Evolutionary conservation across 1,140 invertebrate genomes (phyloP).

Genomic region (Paraescarpia echinospica): DNA sequence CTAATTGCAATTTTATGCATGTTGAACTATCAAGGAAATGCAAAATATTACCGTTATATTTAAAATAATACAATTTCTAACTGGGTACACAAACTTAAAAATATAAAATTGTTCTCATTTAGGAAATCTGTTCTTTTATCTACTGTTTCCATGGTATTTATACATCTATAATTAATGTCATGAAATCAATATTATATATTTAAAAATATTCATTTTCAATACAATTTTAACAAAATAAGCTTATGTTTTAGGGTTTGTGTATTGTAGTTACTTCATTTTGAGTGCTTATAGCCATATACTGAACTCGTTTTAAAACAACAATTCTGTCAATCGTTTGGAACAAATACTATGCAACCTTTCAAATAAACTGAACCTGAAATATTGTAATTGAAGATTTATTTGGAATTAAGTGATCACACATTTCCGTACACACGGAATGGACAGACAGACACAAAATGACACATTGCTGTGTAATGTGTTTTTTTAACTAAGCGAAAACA

Average conservation of each 20-base stretch:
- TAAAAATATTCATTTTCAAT: not conserved
- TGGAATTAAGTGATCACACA: not conserved
- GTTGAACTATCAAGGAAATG: no score
- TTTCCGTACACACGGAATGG: not conserved
- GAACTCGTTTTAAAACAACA: not conserved
- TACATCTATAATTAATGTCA: not conserved
- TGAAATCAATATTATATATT: not conserved
- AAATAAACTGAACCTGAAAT: not conserved
- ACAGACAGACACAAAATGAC: not conserved
- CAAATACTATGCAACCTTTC: no score
- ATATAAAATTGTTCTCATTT: not conserved
- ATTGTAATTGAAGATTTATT: not conserved
- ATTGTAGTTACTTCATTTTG: not conserved
- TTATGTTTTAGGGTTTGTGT: not conserved
- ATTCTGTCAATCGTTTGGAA: not conserved
- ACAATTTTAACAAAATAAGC: not conserved
- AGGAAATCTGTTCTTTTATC: not conserved
- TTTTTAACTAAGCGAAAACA: not conserved
- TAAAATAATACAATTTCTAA: not conserved
- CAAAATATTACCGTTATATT: no score
- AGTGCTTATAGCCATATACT: not conserved
- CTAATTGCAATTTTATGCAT: no score
- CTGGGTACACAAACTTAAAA: not conserved
- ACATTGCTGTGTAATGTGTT: not conserved
- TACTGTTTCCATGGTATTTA: not conserved